A percentile compares a stretch with the other conserved stretches of the same genome.
These are phyloP conservation scores for Limenitis camilla DNA, from an alignment of 2,888 invertebrate genomes.

Conservation along the genomic window DNA sequence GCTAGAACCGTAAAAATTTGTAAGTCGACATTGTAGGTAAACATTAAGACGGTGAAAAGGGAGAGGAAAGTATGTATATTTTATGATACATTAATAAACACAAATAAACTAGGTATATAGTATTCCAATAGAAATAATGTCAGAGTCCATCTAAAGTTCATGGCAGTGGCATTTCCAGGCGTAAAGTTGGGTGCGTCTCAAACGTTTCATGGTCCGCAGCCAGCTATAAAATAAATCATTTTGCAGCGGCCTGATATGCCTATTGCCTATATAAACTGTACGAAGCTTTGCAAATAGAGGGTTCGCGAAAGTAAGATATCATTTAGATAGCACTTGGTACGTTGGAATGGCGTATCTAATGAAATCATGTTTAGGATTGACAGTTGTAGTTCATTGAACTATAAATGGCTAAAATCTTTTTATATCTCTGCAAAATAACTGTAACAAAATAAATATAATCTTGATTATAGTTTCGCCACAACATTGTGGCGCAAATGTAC, in stretches of 20 bases:
- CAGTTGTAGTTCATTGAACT: too few species aligned
- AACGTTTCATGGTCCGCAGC: conserved; percentile 14
- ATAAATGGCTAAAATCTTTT: too few species aligned
- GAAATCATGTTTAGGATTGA: too few species aligned
- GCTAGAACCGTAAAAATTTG: not conserved
- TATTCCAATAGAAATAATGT: conserved; percentile 10
- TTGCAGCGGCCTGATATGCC: conserved; percentile 2
- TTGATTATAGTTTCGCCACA: not conserved
- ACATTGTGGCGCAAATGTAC: not conserved
- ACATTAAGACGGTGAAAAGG: too few species aligned
- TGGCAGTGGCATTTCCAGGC: conserved; percentile 25
- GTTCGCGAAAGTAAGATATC: not conserved
- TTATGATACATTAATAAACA: too few species aligned
- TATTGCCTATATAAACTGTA: not conserved
- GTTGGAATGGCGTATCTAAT: too few species aligned
- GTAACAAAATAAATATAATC: not conserved
- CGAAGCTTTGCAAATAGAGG: not conserved
- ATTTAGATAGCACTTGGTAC: too few species aligned
- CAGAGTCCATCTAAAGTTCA: conserved; percentile 26
- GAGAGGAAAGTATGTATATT: too few species aligned
- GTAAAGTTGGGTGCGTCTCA: conserved; percentile 18
- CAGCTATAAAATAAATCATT: conserved; percentile 19
- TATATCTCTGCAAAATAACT: too few species aligned
- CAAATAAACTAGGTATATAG: not conserved
- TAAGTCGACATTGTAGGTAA: not conserved